Evolutionary conservation across 1,140 invertebrate species (phyloP), one percentile per base, ranked within the genome.

Genomic region (Pseudomyrmex concolor): DNA sequence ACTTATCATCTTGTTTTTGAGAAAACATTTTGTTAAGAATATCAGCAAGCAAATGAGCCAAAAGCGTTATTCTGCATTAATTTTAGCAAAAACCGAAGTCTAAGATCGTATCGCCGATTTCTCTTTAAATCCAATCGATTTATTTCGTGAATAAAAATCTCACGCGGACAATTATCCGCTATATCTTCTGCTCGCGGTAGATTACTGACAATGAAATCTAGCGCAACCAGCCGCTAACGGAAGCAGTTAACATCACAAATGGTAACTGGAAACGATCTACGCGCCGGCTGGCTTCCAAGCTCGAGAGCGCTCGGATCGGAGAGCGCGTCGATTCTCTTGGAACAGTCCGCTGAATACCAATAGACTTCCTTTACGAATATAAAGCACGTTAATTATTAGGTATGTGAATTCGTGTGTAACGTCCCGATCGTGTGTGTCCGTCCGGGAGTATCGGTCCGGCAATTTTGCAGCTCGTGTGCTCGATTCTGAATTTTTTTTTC

Each of bases 231-330:
- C 76, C 51, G 55, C 25, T 84, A 70, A 25, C 87, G 84, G 87
- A 86, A 88, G 86, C 85, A 86, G 84, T 90, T 89, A 90, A 83
- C 71, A 60, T 83, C 89, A 51, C 81, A 86, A 90, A 90, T 91
- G 89, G 88, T 90, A 91, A 91, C 89, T 91, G 83, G 89, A 87
- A 87, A 87, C 34, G 85, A 86, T 86, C 59, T 54, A 55, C 19
- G 48, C 60, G 54, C 15, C 8, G 15, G 59, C 51, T 13, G 50
- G 50, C 64, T 84, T 84, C 84, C 78, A 86, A 63, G 62, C 57
- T 82, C 51, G 71, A 45, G 54, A 72, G 60, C 55, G 45, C 62
- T 43, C 43, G 63, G 34, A 7, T 34, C 34, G 34, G 34, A 34
- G 34, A 34, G 5, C 13, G 1, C 43, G 19, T 15, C 13, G 55